Conservation (phyloP, 2,113 vertebrate genomes). For the Gambusia holbrooki region DNA sequence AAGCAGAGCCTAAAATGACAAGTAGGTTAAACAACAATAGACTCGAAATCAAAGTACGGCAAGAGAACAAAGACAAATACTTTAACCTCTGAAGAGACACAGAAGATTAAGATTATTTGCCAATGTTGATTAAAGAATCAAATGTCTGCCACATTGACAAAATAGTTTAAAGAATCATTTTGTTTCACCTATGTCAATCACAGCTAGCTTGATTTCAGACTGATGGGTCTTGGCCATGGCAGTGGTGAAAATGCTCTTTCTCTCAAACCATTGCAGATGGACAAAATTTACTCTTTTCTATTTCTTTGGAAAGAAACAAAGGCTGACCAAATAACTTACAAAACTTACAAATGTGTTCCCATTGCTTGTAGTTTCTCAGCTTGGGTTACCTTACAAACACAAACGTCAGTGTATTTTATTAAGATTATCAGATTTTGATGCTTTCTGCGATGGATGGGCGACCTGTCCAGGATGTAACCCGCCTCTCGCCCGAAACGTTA, state of each 20-base stretch:
- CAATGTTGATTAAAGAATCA: background rate
- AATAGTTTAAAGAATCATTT: background rate
- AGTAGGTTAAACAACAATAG: background rate
- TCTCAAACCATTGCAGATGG: background rate
- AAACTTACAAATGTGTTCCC: background rate
- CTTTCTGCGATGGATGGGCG: too few relatives aligned
- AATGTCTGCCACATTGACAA: background rate
- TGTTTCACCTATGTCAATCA: background rate
- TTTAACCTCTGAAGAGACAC: background rate
- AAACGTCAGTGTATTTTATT: too few relatives aligned
- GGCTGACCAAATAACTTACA: background rate
- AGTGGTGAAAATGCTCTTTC: background rate
- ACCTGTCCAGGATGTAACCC: too few relatives aligned
- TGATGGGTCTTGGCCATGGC: background rate
- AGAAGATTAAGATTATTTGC: background rate
- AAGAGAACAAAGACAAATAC: background rate
- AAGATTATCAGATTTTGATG: too few relatives aligned
- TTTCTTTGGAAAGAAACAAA: background rate
- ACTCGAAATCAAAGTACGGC: background rate
- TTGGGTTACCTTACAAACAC: too few relatives aligned
- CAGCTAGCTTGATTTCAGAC: background rate
- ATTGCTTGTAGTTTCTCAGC: background rate
- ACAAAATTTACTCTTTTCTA: background rate
- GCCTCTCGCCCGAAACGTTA: too few relatives aligned
- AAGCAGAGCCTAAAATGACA: background rate